A percentile compares a stretch with the other conserved stretches of the same genome.
phyloP scores from a whole-genome alignment of 2,888 invertebrate species.

The Drosophila phalerata region DNA sequence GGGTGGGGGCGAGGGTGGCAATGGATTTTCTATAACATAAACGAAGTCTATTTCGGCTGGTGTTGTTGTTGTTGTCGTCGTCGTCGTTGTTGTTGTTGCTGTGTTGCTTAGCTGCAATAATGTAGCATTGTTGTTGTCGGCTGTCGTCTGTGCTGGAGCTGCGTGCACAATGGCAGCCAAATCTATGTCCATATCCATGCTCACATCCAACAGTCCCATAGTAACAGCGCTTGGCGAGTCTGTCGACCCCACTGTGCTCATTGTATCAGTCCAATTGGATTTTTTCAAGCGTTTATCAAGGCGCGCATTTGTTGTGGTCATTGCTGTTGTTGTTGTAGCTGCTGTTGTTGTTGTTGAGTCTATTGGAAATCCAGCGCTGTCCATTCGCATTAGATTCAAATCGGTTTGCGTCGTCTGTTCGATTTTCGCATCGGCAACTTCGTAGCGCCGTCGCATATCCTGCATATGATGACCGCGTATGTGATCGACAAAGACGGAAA shows the following conservation, averaged over 20 bases:
- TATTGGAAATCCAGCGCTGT: conserved; percentile 46
- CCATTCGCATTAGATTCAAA: conserved; percentile 58
- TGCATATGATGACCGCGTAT: conserved; percentile 74
- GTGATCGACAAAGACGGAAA: conserved; percentile 78
- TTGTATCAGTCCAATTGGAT: conserved; percentile 52
- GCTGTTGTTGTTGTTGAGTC: conserved; percentile 23
- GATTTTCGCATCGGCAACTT: conserved; percentile 49
- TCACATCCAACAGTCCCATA: conserved; percentile 44
- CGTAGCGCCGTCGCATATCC: conserved; percentile 75
- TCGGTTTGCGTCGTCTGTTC: conserved; percentile 71
- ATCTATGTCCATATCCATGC: conserved; percentile 53
- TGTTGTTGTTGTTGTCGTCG: conserved; percentile 32
- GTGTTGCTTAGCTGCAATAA: conserved; percentile 40
- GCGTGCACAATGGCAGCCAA: conserved; percentile 43
- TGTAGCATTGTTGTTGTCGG: conserved; percentile 26
- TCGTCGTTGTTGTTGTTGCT: conserved; percentile 25
- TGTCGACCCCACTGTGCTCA: conserved; percentile 13
- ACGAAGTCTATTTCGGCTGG: conserved; percentile 69
- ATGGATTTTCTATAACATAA: conserved; percentile 73
- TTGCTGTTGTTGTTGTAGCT: conserved; percentile 28
- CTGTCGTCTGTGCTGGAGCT: conserved; percentile 3
- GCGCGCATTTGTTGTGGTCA: conserved; percentile 41
- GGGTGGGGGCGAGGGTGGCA: conserved; percentile 68
- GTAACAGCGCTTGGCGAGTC: conserved; percentile 16
- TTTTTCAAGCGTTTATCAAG: conserved; percentile 52